phyloP scores from a whole-genome alignment of 2,888 invertebrate genomes.

The Lampropteryx suffumata region DNA sequence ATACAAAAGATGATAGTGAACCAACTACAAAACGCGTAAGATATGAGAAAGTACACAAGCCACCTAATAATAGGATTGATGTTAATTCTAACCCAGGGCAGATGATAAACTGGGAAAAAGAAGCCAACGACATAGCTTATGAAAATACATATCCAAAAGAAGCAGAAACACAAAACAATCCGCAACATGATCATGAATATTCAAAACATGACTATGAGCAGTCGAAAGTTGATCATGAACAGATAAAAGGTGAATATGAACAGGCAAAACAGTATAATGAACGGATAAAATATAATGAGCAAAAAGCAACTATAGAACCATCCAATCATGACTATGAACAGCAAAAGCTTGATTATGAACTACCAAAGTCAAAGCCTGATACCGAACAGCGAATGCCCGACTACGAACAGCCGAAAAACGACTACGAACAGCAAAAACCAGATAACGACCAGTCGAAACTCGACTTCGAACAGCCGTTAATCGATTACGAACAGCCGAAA shows the following conservation, averaged over 20 bases:
- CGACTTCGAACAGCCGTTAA: not conserved
- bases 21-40: not conserved
- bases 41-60: not conserved
- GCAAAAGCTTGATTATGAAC: not conserved
- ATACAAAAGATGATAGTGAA: conserved; percentile 6
- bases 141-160: conserved; percentile 1
- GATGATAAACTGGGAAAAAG: conserved; percentile 10
- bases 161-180: not conserved
- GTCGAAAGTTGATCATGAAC: not conserved
- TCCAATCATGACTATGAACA: not conserved
- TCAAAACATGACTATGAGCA: not conserved
- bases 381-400: not conserved
- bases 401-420: not conserved
- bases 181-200: too few species aligned
- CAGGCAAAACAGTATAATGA: not conserved
- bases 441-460: not conserved
- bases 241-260: not conserved
- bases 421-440: not conserved
- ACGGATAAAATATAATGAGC: not conserved
- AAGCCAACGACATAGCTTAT: not conserved
- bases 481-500: not conserved
- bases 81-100: not conserved
- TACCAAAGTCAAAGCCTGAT: not conserved
- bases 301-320: not conserved
- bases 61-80: not conserved